A percentile compares a stretch with the other conserved stretches of the same genome.
Conservation (phyloP, 2,113 vertebrate genomes). For the Protobothrops mucrosquamatus region DNA sequence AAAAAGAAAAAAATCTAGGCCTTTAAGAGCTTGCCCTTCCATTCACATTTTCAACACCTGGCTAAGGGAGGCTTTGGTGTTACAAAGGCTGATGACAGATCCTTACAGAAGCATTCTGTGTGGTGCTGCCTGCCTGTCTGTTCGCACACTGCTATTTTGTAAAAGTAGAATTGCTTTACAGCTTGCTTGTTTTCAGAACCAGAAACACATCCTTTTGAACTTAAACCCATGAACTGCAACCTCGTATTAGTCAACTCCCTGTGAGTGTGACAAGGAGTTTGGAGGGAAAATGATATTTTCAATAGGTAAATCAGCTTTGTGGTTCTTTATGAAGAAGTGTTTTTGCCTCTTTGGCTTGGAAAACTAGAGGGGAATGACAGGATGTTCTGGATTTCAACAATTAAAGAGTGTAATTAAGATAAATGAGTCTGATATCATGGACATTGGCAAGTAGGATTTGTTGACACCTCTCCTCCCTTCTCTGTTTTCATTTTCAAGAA, state of each 20-base stretch:
- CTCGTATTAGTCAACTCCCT: background rate
- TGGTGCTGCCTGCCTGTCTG: conserved; percentile 67
- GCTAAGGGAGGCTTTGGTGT: conserved; percentile 72
- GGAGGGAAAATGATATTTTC: background rate
- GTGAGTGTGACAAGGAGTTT: background rate
- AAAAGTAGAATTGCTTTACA: conserved; percentile 33
- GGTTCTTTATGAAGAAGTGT: background rate
- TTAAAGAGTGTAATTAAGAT: background rate
- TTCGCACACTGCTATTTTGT: conserved; percentile 41
- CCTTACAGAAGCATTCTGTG: conserved; percentile 60
- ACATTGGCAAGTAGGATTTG: background rate
- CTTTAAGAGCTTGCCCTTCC: conserved; percentile 74
- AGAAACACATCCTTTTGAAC: conserved; percentile 17
- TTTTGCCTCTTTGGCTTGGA: background rate
- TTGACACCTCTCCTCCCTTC: background rate
- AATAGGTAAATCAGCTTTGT: background rate
- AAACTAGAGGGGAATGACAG: background rate
- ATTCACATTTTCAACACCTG: conserved; percentile 81
- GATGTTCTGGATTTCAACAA: background rate
- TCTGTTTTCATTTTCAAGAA: background rate
- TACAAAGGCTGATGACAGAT: conserved; percentile 78
- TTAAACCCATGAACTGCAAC: background rate
- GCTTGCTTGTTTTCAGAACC: conserved; percentile 46
- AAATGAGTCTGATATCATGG: background rate
- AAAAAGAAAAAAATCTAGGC: conserved; percentile 26